Base-by-base conservation (phyloP, 2,113 vertebrate genomes). In the Sceloporus tristichus region DNA sequence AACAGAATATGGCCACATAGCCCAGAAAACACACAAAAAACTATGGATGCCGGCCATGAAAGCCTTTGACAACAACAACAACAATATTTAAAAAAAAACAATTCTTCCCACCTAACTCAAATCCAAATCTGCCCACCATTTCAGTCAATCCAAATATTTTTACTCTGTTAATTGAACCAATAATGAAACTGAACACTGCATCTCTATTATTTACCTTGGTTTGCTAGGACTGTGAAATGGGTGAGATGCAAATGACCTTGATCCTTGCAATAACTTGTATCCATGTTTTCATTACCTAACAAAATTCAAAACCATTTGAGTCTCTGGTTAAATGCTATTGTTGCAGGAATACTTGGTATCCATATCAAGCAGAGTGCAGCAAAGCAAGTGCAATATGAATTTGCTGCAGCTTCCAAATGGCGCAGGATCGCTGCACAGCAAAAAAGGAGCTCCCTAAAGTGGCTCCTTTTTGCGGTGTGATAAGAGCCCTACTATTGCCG, bases 271-370 rank as follows among this genome's bases (percentile, higher is more conserved):
- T 8, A 1, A 0, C 40, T 34, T 80, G 21, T 2, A 48, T 89
- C 10, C 53, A 42, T 77, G 34, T 29, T 86, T 85, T 79, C 16
- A 2, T 23, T 48, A 34, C 65, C 1, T 66, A 89, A 90, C 8
- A 90, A 75, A 89, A 85, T 3, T 71, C 75, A 1, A 0, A 56
- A 62, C 8, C 13, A 59, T 0, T 0, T 0, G 0, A 66, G 65
- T 66, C 48, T 48, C 48, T 48, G 48, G 48, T 48, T 48, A 48
- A 6, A 48, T 48, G 16, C 65, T 66, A 16, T 84, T 0, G 0
- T 9, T 53, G 78, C 71, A 89, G 48, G 48, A 48, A 48, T 48
- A 48, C 48, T n/a, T 48, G 4, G 7, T 48, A 48, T 48, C 48
- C 7, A 48, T 48, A 48, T 48, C 48, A 48, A 48, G 48, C 48